These are phyloP conservation scores for Valencia hispanica DNA, from an alignment of 2,797 vertebrate genomes.

Conservation along the genomic window DNA sequence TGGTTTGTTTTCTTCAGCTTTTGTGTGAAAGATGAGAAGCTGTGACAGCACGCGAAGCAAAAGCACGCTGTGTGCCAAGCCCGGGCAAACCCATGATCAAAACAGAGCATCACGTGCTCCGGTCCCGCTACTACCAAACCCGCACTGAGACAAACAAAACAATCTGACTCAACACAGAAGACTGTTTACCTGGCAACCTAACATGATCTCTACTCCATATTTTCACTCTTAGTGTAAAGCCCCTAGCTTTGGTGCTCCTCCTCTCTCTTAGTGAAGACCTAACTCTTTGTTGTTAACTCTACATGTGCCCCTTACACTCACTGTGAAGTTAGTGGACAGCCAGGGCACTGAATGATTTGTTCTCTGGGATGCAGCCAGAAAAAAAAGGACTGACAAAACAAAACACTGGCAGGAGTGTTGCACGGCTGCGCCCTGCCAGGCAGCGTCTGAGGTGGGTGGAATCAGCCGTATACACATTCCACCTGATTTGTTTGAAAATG, in stretches of 20 bases:
- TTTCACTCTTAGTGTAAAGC: slow-evolving; percentile 37
- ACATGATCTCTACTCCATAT: slow-evolving; percentile 59
- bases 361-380: slow-evolving; percentile 57
- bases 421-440: slow-evolving; percentile 27
- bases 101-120: slow-evolving; percentile 61
- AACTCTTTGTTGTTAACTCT: not conserved
- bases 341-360: slow-evolving; percentile 59
- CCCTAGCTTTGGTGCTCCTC: slow-evolving; percentile 30
- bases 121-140: slow-evolving; percentile 51
- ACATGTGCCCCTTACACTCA: slow-evolving; percentile 23
- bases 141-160: slow-evolving; percentile 64
- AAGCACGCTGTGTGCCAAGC: slow-evolving; percentile 39
- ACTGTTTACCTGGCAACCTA: slow-evolving; percentile 74
- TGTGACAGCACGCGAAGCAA: slow-evolving; percentile 28
- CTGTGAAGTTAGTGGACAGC: slow-evolving; percentile 30
- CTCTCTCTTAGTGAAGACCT: slow-evolving; percentile 11
- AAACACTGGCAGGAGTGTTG: slow-evolving; percentile 38
- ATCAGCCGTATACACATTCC: slow-evolving; percentile 40
- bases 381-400: slow-evolving; percentile 53
- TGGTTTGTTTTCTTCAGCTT: not conserved
- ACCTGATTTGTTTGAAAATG: slow-evolving; percentile 58
- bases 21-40: slow-evolving; percentile 32
- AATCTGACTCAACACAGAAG: slow-evolving; percentile 75
- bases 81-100: slow-evolving; percentile 48
- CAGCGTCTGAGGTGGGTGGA: slow-evolving; percentile 50